Conservation (phyloP, 2,113 vertebrate species). For the Sturnus vulgaris region DNA sequence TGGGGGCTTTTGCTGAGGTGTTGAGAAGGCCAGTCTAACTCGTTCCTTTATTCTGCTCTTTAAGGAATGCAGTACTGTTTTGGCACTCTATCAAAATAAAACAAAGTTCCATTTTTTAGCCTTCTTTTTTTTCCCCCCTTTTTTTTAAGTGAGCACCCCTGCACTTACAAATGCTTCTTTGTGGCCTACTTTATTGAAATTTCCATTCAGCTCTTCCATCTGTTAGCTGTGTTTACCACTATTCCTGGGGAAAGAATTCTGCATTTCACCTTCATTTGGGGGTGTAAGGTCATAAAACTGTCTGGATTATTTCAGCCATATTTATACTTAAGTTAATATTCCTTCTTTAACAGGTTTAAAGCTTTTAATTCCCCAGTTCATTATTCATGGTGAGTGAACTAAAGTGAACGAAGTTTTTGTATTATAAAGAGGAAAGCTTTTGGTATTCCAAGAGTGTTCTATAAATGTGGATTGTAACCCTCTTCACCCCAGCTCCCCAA, state of each 20-base stretch:
- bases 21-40: constrained; percentile 83
- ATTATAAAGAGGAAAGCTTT: constrained; percentile 64
- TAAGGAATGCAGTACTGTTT: constrained; percentile 81
- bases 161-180: constrained; percentile 83
- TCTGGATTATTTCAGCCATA: constrained; percentile 84
- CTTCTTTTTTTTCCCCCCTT: neutral
- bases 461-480: constrained; percentile 36
- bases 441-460: constrained; percentile 46
- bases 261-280: constrained; percentile 78
- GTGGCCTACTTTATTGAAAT: constrained; percentile 83
- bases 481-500: constrained; percentile 12
- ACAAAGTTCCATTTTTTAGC: constrained; percentile 82
- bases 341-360: constrained; percentile 83
- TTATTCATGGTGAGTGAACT: constrained; percentile 68
- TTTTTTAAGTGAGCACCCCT: constrained; percentile 68
- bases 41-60: constrained; percentile 80
- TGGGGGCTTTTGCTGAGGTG: constrained; percentile 81
- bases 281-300: constrained; percentile 84
- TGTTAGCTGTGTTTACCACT: constrained; percentile 81
- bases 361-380: constrained; percentile 76
- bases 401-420: constrained; percentile 70
- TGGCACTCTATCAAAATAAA: constrained; percentile 84
- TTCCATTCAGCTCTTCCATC: constrained; percentile 83
- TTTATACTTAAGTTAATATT: constrained; percentile 84
- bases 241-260: constrained; percentile 80